Base-by-base conservation (phyloP, 2,888 invertebrate species). In the Podabrus alpinus region DNA sequence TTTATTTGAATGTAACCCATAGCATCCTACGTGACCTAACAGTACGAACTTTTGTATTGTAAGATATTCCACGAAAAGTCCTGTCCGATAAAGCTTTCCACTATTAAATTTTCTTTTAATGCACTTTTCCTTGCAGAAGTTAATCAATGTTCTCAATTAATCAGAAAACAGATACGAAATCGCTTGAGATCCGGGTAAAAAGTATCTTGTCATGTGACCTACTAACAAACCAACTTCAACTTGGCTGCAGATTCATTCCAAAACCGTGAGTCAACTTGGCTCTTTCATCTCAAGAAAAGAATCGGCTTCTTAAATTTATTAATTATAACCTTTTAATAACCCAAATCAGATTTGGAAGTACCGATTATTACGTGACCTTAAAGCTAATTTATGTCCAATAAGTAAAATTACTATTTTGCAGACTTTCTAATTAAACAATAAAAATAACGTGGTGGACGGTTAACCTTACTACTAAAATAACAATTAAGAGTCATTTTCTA, bases 141-240 rank as follows among this genome's bases (percentile, higher is more conserved):
- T 45, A 45, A 45, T 45, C 45, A 61, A 29, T 62, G 72, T 72
- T 72, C 72, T 62, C 29, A 68, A 72, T 72, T 67, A 67, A 72
- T 72, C 68, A 68, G 68, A 68, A 68, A 72, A 68, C 68, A 72
- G 71, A 69, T 69, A 75, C 71, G 75, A 66, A 62, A 66, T 29
- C 71, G 66, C 15, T 61, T 68, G 62, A 79, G 78, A 79, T 81
- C 82, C 82, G 82, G 81, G 78, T 80, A 71, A 73, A 59, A 76
- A 73, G 77, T 72, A 77, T 79, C 70, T 77, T 79, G 77, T 77
- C 81, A 80, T 78, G 76, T 81, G 81, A 82, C 81, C 81, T 79
- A 82, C 81, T 82, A 80, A 82, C 81, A 25, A 75, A 69, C 67
- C 69, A 72, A 66, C 66, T 29, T 69, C 69, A 24, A 59, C 66